Percentiles rank a stretch among this genome's conserved stretches.
Conservation (phyloP, 2,113 vertebrate genomes). For the Erythrolamprus reginae region DNA sequence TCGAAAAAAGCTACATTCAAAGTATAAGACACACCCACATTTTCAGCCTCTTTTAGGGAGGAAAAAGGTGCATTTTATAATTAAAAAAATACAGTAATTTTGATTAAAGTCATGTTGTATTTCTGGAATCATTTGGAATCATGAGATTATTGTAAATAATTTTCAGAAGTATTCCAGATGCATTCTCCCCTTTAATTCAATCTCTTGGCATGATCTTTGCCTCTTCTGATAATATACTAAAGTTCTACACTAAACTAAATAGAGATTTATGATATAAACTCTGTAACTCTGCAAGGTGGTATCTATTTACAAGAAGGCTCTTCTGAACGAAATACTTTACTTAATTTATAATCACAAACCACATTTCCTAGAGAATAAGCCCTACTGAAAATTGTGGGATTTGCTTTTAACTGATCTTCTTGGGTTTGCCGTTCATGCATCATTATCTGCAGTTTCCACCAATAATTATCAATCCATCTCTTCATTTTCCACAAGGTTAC, state of each 20-base stretch:
- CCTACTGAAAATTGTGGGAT: background rate
- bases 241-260: background rate
- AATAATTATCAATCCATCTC: background rate
- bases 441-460: background rate
- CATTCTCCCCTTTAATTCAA: background rate
- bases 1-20: no score
- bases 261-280: background rate
- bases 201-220: background rate
- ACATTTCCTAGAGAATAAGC: background rate
- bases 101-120: background rate
- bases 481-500: background rate
- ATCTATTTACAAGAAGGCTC: background rate
- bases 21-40: no score
- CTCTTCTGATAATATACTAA: background rate
- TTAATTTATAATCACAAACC: background rate
- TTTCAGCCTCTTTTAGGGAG: no score
- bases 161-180: background rate
- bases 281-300: background rate
- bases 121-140: background rate
- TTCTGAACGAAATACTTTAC: background rate
- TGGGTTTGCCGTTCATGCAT: background rate
- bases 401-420: background rate
- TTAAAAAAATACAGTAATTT: no score
- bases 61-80: no score
- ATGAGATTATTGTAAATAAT: background rate